Evolutionary conservation across 2,888 invertebrate species (phyloP), one percentile per base, ranked within the genome.

Genomic region (Malthinus seriepunctatus): DNA sequence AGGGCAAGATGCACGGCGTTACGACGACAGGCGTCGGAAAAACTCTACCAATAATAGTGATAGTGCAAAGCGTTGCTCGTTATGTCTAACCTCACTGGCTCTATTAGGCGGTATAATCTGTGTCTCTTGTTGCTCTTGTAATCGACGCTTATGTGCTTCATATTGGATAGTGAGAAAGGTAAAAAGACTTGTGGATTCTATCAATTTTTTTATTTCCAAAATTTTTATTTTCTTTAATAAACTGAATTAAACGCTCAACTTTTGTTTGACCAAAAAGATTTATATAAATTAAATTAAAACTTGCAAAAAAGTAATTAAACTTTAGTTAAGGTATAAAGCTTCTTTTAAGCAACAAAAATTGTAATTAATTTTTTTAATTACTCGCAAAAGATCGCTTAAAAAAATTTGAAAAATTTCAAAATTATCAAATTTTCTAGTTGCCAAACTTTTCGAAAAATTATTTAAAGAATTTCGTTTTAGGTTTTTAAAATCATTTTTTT

Each of bases 1-100:
- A 68, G 74, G 67, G 61, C 71, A 68, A 67, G 66, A 73, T 71
- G 75, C 70, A 69, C 66, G 66, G 72, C 73, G 72, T 71, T 73
- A 69, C 70, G 73, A 68, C 73, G 71, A 63, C 58, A 53, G 56
- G 60, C 59, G 49, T 67, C 67, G 66, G 56, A 56, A 63, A 63
- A 55, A 63, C 65, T 50, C 42, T 60, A 46, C 42, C 47, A 35
- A 42, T 45, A 59, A 65, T 70, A 69, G 71, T 73, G 71, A 57
- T 66, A 70, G 71, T 71, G 71, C 63, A 65, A 56, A 61, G 63
- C 56, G 56, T 45, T 64, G 62, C 68, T 60, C 67, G 69, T 68
- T 68, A 69, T 67, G 67, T 64, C 58, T 67, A 67, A 65, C 69
- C 64, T 68, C 69, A 67, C 62, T 67, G 62, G 60, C 55, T 55